phyloP scores from a whole-genome alignment of 2,888 invertebrate species.

The Onthophagus sagittarius region DNA sequence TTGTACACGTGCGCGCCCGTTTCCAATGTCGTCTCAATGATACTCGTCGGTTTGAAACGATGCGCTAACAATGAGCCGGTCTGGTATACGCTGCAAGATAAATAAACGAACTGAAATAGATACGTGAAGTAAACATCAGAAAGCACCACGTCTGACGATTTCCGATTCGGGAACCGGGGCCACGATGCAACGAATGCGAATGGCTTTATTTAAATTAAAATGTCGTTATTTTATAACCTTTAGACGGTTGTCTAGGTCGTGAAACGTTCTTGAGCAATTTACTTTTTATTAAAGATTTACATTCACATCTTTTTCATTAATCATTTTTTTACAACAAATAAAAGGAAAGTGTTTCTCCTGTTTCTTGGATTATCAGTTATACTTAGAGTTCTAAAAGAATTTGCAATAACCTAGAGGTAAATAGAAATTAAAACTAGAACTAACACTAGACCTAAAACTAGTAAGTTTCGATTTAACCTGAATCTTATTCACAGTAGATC shows the following conservation, averaged over 20 bases:
- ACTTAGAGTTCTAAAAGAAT: no score
- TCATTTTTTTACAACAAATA: no score
- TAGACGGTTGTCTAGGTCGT: background rate
- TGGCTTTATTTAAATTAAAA: constrained; percentile 2
- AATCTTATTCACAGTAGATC: no score
- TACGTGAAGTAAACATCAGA: constrained; percentile 16
- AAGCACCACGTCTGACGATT: constrained; percentile 4
- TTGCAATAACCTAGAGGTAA: no score
- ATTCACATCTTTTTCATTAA: no score
- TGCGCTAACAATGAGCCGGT: constrained; percentile 15
- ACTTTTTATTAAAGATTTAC: no score
- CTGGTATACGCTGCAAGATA: constrained; percentile 15
- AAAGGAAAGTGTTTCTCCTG: no score
- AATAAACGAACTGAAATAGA: constrained; percentile 19
- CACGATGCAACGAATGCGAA: background rate
- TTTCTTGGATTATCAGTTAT: no score
- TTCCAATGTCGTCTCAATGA: constrained; percentile 10
- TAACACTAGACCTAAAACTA: no score
- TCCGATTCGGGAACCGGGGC: constrained; percentile 1
- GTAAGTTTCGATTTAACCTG: no score
- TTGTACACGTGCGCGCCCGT: background rate
- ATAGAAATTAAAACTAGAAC: no score
- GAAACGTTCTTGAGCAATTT: no score
- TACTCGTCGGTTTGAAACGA: constrained; percentile 1
- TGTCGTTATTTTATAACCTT: background rate